phyloP scores from a whole-genome alignment of 2,888 invertebrate species.

The Parnassius orleans region DNA sequence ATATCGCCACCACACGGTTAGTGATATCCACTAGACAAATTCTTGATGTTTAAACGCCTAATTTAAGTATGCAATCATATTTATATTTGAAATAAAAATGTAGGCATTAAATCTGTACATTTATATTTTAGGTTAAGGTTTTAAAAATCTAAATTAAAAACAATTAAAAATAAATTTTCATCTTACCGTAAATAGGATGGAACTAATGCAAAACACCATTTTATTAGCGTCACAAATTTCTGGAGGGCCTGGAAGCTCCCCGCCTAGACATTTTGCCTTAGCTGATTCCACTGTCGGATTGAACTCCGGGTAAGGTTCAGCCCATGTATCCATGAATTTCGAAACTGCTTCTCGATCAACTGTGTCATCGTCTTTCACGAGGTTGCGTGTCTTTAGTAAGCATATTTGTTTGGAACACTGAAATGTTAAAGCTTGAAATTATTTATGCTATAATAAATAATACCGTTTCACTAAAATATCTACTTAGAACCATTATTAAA shows the following conservation, averaged over 20 bases:
- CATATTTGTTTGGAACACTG: constrained; percentile 58
- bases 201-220: constrained; percentile 50
- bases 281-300: constrained; percentile 41
- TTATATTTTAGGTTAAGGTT: too few relatives aligned
- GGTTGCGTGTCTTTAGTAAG: constrained; percentile 47
- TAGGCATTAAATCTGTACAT: too few relatives aligned
- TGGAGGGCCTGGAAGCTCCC: constrained; percentile 45
- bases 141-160: too few relatives aligned
- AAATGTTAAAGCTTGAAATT: constrained; percentile 26
- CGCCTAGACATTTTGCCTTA: constrained; percentile 45
- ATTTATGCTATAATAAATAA: too few relatives aligned
- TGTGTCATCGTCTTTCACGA: constrained; percentile 43
- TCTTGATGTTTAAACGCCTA: too few relatives aligned
- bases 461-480: too few relatives aligned
- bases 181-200: constrained; percentile 47
- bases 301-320: constrained; percentile 42
- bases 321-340: constrained; percentile 46
- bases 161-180: constrained; percentile 15
- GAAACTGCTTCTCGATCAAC: constrained; percentile 46
- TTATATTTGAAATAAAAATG: too few relatives aligned
- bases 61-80: too few relatives aligned
- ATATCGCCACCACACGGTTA: too few relatives aligned
- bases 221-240: constrained; percentile 52
- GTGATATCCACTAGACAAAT: too few relatives aligned
- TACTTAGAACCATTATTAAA: too few relatives aligned